Conservation (phyloP, 1,140 invertebrate genomes). For the Patella vulgata region DNA sequence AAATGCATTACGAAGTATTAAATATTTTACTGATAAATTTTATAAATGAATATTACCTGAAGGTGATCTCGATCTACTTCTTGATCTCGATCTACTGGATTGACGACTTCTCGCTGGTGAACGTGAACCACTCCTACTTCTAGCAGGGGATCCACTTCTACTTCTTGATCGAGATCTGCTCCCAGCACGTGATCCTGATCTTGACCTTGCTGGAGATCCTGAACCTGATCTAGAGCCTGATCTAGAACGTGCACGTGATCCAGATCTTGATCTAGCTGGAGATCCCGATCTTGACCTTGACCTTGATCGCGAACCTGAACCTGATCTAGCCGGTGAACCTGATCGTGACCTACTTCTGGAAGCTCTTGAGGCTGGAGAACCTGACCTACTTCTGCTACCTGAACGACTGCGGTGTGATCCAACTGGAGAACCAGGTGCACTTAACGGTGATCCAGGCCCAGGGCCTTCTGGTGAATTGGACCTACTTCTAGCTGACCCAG, state of each 20-base stretch:
- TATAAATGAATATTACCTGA: no score
- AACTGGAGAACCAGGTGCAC: constrained; percentile 6
- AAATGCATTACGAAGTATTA: constrained; percentile 3
- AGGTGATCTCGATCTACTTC: constrained; percentile 23
- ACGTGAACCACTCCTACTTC: constrained; percentile 14
- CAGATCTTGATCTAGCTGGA: constrained; percentile 14
- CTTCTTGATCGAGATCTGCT: constrained; percentile 10
- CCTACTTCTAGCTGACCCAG: background rate
- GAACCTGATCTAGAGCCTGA: constrained; percentile 24
- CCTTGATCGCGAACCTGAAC: constrained; percentile 14
- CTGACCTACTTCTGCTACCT: constrained; percentile 1
- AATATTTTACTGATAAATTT: constrained; percentile 15
- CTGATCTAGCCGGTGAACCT: constrained; percentile 15
- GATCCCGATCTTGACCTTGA: constrained; percentile 11
- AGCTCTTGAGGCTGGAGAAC: constrained; percentile 10
- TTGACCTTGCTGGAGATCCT: constrained; percentile 13
- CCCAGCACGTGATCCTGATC: constrained; percentile 16
- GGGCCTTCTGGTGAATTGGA: background rate
- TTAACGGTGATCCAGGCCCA: constrained; percentile 3
- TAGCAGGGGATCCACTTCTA: constrained; percentile 20
- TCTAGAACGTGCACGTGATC: constrained; percentile 10
- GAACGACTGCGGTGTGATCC: constrained; percentile 8
- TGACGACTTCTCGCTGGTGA: constrained; percentile 20
- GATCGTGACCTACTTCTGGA: constrained; percentile 19
- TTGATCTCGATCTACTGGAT: constrained; percentile 7